Evolutionary conservation across 2,888 invertebrate genomes (phyloP).

Genomic region (Nomada goodeniana): DNA sequence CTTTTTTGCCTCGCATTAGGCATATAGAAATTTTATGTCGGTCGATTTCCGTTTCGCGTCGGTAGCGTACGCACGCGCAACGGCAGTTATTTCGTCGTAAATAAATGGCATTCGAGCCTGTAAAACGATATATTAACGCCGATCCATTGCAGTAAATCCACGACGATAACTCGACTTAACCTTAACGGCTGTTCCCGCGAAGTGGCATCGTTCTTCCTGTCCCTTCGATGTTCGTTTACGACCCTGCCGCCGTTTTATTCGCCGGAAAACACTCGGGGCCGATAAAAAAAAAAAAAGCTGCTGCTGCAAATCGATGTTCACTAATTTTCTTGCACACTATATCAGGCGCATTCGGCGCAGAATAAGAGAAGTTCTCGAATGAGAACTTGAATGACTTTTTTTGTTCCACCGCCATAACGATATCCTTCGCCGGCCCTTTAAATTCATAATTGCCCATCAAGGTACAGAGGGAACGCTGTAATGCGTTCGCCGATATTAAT

Average conservation of each 20-base stretch:
- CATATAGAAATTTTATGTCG: slow-evolving; percentile 19
- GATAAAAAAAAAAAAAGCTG: slow-evolving; percentile 24
- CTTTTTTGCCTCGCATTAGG: not conserved
- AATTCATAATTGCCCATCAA: not conserved
- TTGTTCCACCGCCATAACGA: not conserved
- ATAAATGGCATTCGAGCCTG: slow-evolving; percentile 58
- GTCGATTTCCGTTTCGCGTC: not conserved
- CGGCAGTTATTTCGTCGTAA: slow-evolving; percentile 50
- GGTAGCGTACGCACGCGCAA: not conserved
- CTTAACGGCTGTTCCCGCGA: slow-evolving; percentile 63
- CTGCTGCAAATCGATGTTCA: slow-evolving; percentile 54
- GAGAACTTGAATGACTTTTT: too few relatives aligned
- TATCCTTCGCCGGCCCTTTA: too few relatives aligned
- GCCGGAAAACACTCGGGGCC: slow-evolving; percentile 54
- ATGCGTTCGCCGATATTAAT: too few relatives aligned
- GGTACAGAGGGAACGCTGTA: too few relatives aligned
- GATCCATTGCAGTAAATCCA: slow-evolving; percentile 63
- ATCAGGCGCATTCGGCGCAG: not conserved
- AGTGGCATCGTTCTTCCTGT: slow-evolving; percentile 62
- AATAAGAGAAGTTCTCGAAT: slow-evolving; percentile 7
- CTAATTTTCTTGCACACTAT: slow-evolving; percentile 51
- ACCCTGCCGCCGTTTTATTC: slow-evolving; percentile 61
- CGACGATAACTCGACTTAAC: slow-evolving; percentile 65
- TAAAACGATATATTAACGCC: slow-evolving; percentile 67
- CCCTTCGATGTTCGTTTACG: slow-evolving; percentile 65